A percentile compares a stretch with the other conserved stretches of the same genome.
phyloP scores from a whole-genome alignment of 2,797 vertebrate genomes.

The Bradypus variegatus region DNA sequence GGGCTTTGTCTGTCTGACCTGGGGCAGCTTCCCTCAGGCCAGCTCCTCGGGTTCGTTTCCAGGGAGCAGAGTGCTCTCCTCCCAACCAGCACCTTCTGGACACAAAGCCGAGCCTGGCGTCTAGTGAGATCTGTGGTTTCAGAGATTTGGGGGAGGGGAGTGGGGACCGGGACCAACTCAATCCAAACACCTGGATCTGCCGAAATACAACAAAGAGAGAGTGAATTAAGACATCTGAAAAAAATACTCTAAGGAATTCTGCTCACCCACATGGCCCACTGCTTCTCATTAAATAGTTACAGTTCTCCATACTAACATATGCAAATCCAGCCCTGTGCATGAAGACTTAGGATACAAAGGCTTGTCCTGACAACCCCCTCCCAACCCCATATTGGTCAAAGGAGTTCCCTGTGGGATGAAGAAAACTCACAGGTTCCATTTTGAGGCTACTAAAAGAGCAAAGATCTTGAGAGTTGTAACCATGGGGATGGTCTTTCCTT shows the following conservation, averaged over 20 bases:
- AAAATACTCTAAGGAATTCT: constrained; percentile 64
- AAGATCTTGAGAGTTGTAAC: neutral
- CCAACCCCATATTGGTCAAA: neutral
- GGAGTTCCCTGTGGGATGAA: neutral
- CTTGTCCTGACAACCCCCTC: neutral
- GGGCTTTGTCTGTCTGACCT: neutral
- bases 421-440: constrained; percentile 6
- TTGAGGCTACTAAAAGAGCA: neutral
- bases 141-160: constrained; percentile 37
- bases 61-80: neutral
- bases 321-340: constrained; percentile 47
- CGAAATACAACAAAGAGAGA: constrained; percentile 59
- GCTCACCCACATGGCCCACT: constrained; percentile 62
- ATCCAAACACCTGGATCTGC: constrained; percentile 63
- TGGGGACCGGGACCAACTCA: constrained; percentile 28
- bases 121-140: constrained; percentile 43
- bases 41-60: neutral
- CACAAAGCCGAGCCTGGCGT: neutral
- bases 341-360: constrained; percentile 38
- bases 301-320: constrained; percentile 63
- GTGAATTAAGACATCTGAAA: constrained; percentile 67
- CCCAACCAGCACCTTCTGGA: neutral
- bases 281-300: constrained; percentile 62
- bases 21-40: neutral
- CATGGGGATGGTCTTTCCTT: neutral